Conservation (phyloP, 2,113 vertebrate genomes). For the Anser cygnoides region DNA sequence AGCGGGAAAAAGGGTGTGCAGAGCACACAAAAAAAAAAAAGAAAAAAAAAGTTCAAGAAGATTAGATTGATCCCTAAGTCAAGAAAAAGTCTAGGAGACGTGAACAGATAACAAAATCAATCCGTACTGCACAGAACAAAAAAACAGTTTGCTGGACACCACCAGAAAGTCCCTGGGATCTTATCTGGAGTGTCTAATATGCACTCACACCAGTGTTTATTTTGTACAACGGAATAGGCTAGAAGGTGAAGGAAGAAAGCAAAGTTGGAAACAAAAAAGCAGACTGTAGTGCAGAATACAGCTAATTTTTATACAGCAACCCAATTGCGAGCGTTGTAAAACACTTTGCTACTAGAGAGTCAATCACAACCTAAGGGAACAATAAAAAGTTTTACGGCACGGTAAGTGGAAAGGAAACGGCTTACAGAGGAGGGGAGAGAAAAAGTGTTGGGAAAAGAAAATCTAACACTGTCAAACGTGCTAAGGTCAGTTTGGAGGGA, state of each 20-base stretch:
- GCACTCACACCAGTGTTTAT: neutral
- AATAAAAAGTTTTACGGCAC: conserved; percentile 6
- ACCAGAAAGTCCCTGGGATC: neutral
- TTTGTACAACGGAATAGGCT: neutral
- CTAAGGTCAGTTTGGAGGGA: neutral
- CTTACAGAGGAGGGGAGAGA: neutral
- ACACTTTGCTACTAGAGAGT: neutral
- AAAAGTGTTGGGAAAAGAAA: neutral
- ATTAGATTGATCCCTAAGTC: conserved; percentile 32
- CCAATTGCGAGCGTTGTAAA: neutral
- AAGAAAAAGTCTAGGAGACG: conserved; percentile 6
- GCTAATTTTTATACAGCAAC: neutral
- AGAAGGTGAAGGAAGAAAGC: conserved; percentile 1
- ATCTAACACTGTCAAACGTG: neutral
- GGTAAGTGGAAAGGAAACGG: neutral
- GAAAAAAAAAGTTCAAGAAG: neutral
- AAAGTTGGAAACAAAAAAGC: neutral
- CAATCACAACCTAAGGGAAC: neutral
- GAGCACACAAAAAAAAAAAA: neutral
- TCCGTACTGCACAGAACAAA: neutral
- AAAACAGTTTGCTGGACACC: neutral
- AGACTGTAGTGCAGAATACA: neutral
- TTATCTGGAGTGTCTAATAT: neutral
- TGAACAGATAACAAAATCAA: conserved; percentile 46
- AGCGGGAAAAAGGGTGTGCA: neutral